Conservation (phyloP, 2,888 invertebrate species). For the Pristionchus exspectatus region DNA sequence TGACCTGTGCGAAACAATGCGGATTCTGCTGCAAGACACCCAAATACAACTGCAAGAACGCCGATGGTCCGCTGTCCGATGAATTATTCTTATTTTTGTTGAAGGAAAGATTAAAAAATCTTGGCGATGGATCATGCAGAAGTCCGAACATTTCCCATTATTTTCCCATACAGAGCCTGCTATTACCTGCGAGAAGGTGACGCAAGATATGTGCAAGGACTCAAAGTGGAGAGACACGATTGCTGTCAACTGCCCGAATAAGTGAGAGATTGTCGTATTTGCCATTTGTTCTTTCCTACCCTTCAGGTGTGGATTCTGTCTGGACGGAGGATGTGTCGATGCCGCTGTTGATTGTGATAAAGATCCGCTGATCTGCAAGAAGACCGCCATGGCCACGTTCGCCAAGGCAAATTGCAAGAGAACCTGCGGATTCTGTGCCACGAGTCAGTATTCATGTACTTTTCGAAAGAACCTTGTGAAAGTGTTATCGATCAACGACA, state of each 20-base stretch:
- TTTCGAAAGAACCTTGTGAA: neutral
- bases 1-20: constrained; percentile 62
- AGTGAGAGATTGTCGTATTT: constrained; percentile 53
- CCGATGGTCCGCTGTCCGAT: constrained; percentile 43
- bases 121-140: too few relatives aligned
- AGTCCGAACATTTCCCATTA: too few relatives aligned
- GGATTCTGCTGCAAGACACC: constrained; percentile 62
- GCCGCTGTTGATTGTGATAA: constrained; percentile 62
- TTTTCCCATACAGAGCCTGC: constrained; percentile 59
- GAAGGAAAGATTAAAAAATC: too few relatives aligned
- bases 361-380: constrained; percentile 56
- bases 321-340: constrained; percentile 61
- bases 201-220: constrained; percentile 62
- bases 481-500: too few relatives aligned
- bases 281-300: neutral
- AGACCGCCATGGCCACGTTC: constrained; percentile 56
- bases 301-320: constrained; percentile 60
- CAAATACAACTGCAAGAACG: constrained; percentile 61
- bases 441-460: constrained; percentile 3
- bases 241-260: constrained; percentile 62
- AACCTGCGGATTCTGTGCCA: constrained; percentile 66
- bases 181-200: constrained; percentile 60
- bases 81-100: neutral
- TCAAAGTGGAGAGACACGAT: constrained; percentile 62
- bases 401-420: constrained; percentile 62